Conservation (phyloP, 2,113 vertebrate genomes). For the Bungarus multicinctus region DNA sequence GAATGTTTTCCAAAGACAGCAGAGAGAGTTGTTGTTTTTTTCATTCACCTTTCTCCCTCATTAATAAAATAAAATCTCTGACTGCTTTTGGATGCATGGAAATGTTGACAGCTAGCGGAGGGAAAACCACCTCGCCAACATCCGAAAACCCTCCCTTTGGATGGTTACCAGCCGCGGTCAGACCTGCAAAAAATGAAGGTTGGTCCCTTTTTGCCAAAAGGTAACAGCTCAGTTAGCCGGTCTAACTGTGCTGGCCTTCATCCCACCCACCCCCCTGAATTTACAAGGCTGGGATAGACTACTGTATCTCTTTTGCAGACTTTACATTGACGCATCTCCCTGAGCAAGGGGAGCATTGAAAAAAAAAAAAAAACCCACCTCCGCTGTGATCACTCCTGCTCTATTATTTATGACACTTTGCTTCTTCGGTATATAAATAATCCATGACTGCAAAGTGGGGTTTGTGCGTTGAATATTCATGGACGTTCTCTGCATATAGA, state of each 20-base stretch:
- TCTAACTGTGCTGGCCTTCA: neutral
- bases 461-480: slow-evolving; percentile 72
- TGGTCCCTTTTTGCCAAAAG: neutral
- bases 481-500: slow-evolving; percentile 43
- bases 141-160: neutral
- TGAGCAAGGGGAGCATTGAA: neutral
- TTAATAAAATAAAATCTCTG: neutral
- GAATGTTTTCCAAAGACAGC: neutral
- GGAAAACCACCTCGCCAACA: neutral
- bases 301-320: slow-evolving; percentile 33
- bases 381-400: slow-evolving; percentile 49
- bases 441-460: slow-evolving; percentile 69
- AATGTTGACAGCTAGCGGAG: neutral
- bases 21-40: neutral
- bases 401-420: slow-evolving; percentile 75
- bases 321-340: slow-evolving; percentile 27
- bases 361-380: neutral
- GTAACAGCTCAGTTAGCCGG: neutral
- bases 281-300: slow-evolving; percentile 25
- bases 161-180: neutral
- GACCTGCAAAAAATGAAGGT: neutral
- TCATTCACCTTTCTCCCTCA: neutral
- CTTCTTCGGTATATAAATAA: slow-evolving; percentile 76
- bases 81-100: neutral
- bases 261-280: neutral